Percentiles rank a stretch among this genome's conserved stretches.
Evolutionary conservation across 2,888 invertebrate species (phyloP).

Genomic region (Netelia virgata): DNA sequence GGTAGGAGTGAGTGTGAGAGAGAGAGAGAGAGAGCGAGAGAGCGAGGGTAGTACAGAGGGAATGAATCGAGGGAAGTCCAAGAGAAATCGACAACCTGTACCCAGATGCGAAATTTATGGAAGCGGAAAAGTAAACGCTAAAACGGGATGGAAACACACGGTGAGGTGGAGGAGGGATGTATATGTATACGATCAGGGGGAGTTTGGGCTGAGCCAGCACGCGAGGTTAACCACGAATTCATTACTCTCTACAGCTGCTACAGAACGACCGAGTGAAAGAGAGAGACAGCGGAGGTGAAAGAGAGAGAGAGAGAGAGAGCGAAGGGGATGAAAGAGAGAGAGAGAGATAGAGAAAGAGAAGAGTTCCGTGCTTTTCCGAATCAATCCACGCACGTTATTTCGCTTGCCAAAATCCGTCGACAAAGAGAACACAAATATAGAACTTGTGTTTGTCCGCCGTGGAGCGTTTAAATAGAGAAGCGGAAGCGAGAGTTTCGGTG

Average conservation of each 20-base stretch:
- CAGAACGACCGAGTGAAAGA: slow-evolving; percentile 3
- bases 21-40: neutral
- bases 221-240: slow-evolving; percentile 69
- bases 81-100: slow-evolving; percentile 72
- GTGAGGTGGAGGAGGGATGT: neutral
- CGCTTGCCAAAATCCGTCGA: slow-evolving; percentile 63
- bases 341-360: neutral
- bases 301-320: neutral
- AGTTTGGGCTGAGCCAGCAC: slow-evolving; percentile 64
- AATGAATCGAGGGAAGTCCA: slow-evolving; percentile 32
- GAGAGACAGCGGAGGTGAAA: neutral
- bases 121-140: slow-evolving; percentile 68
- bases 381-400: slow-evolving; percentile 69
- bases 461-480: slow-evolving; percentile 21
- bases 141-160: slow-evolving; percentile 47
- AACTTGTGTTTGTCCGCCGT: neutral
- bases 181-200: slow-evolving; percentile 10
- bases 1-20: no score
- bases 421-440: slow-evolving; percentile 56
- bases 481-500: neutral
- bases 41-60: neutral
- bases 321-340: neutral
- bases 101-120: slow-evolving; percentile 67
- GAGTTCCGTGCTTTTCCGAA: slow-evolving; percentile 38
- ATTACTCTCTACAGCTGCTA: slow-evolving; percentile 64